Evolutionary conservation across 2,888 invertebrate genomes (phyloP), one percentile per base, ranked within the genome.

Genomic region (Pycnomerus fuliginosus): DNA sequence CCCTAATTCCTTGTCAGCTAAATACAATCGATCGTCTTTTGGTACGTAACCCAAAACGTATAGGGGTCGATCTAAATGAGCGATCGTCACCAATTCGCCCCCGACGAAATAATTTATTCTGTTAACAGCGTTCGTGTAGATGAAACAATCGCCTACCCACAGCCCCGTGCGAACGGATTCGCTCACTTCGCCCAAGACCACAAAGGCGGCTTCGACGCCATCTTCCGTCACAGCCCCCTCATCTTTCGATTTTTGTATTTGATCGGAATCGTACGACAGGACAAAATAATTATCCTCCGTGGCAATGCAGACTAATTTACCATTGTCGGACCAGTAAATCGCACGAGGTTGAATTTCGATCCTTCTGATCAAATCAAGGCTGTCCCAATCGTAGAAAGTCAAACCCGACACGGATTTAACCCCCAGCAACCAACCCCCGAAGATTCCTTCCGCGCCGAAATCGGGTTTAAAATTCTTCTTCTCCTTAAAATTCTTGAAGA

Each of bases 91-190:
- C 49, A 99, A 89, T 76, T 99, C 99, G 11, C 99, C 99, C 16
- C 99, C 99, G 11, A 99, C 99, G 68, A 96, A 99, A 71, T 99
- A 99, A 72, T 98, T 98, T 53, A 99, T 87, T 47, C 98, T 82
- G 74, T 99, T 98, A 1, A 96, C 87, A 16, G 90, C 86, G 73
- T 99, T 99, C 1, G 99, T 99, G 75, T 99, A 99, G 60, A 99
- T 97, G 72, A 99, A 99, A 69, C 99, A 99, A 72, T 99, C 99
- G 2, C 99, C 97, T 7, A 98, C 92, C 97, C 97, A 98, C 8
- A 94, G 72, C 2, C 96, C 97, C 0, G 97, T 97, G 69, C 90
- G 90, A 1, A 98, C 95, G 12, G 83, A 80, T 73, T 98, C 98
- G 55, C 83, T 89, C 39, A 95, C 85, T 73, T 94, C 94, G 10